Evolutionary conservation across 2,888 invertebrate species (phyloP).

Genomic region (Caenorhabditis sp.): DNA sequence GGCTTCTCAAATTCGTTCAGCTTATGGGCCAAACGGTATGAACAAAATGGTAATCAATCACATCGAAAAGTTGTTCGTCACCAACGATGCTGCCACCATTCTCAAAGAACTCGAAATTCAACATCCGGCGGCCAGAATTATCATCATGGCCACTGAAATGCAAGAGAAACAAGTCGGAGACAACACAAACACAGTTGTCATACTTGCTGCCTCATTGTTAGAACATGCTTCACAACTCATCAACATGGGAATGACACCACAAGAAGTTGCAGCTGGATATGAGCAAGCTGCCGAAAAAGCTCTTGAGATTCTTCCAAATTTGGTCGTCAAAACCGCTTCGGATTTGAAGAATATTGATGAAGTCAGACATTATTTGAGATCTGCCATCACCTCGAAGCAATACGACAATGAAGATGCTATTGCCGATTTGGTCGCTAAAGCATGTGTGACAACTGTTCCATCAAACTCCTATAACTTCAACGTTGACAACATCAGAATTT

Average conservation of each 20-base stretch:
- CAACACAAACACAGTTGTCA: slow-evolving; percentile 96
- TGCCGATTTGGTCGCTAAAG: slow-evolving; percentile 83
- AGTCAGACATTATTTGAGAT: slow-evolving; percentile 76
- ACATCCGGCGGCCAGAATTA: slow-evolving; percentile 95
- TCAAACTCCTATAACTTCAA: slow-evolving; percentile 78
- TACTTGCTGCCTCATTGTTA: slow-evolving; percentile 89
- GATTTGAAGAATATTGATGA: slow-evolving; percentile 77
- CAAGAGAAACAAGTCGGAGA: slow-evolving; percentile 86
- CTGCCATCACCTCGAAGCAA: slow-evolving; percentile 95
- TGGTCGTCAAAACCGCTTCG: slow-evolving; percentile 77
- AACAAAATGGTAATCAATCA: slow-evolving; percentile 99
- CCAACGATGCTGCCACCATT: slow-evolving; percentile 98
- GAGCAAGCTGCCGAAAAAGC: slow-evolving; percentile 88
- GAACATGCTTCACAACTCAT: slow-evolving; percentile 91
- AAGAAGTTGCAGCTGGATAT: slow-evolving; percentile 94
- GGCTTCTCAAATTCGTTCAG: slow-evolving; percentile 88
- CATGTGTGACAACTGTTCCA: slow-evolving; percentile 76
- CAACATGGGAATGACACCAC: slow-evolving; percentile 86
- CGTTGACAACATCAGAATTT: slow-evolving; percentile 94
- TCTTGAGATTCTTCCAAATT: slow-evolving; percentile 83
- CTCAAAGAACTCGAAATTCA: slow-evolving; percentile 81
- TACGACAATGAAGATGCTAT: slow-evolving; percentile 95
- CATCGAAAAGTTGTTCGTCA: slow-evolving; percentile 96
- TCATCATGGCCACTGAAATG: slow-evolving; percentile 95
- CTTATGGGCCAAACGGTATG: slow-evolving; percentile 91